Base-by-base conservation (phyloP, 2,888 invertebrate species). In the Cataglyphis livida region DNA sequence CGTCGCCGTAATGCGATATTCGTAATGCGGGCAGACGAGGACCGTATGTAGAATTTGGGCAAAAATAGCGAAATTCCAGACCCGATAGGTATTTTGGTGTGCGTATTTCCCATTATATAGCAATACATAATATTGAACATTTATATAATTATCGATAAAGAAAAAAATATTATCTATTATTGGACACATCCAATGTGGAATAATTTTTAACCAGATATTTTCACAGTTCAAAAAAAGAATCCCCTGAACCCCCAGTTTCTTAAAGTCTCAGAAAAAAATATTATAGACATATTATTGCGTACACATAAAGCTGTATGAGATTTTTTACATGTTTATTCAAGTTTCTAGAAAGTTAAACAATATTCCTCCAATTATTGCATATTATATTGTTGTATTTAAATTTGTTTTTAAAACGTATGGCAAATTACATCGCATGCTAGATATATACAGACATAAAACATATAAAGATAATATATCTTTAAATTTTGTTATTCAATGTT, bases 1-100 rank as follows among this genome's bases (percentile, higher is more conserved):
- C n/a, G n/a, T 54, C 35, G 9, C n/a, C n/a, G 6, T 76, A 54
- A 28, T 25, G 15, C 38, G n/a, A 76, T 74, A 62, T 75, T 21
- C 41, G 21, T 21, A 44, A 54, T 54, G 41, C 3, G 28, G 9
- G 18, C 15, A 18, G 18, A 48, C 44, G 44, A 18, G 15, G 18
- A 48, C 6, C 41, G 41, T 44, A 15, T 51, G 51, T n/a, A n/a
- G 15, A 44, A 21, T 15, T 15, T 28, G 3, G 9, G 32, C n/a
- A 12, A 68, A n/a, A 48, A 10, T 44, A 25, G 9, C 28, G 9
- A 48, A 0, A 44, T n/a, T 44, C 9, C 10, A 28, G 3, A 9
- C 2, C 6, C 1, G 25, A 3, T 21, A 25, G 9, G 10, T 48
- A 28, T 35, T 51, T 70, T 9, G 9, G 12, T 7, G 7, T 4